Conservation (phyloP, 2,797 vertebrate species). For the Echiichthys vipera region DNA sequence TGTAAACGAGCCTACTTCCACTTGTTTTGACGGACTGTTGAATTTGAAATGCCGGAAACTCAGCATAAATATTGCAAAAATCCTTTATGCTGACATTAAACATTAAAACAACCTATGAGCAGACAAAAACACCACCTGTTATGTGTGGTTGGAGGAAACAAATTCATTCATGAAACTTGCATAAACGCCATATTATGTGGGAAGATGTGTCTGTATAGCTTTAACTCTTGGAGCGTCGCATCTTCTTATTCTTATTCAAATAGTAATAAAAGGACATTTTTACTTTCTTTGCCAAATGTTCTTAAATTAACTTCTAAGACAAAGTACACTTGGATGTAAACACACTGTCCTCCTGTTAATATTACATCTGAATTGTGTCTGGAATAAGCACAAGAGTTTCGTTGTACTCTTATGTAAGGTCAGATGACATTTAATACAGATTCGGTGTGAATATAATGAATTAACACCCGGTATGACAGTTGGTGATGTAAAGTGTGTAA, state of each 20-base stretch:
- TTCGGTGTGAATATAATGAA: conserved; percentile 8
- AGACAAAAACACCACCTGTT: background rate
- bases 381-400: background rate
- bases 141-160: background rate
- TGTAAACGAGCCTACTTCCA: background rate
- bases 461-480: conserved; percentile 37
- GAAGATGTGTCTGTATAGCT: background rate
- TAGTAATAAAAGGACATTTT: background rate
- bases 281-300: background rate
- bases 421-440: background rate
- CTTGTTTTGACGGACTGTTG: background rate
- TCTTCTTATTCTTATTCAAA: background rate
- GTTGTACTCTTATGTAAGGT: background rate
- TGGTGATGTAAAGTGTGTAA: conserved; percentile 33
- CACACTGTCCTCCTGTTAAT: background rate
- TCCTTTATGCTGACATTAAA: background rate
- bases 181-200: background rate
- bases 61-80: background rate
- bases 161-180: background rate
- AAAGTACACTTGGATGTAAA: background rate
- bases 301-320: background rate
- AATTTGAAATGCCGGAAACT: background rate
- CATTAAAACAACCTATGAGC: background rate
- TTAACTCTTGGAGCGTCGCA: background rate
- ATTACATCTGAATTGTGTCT: background rate